phyloP scores from a whole-genome alignment of 1,140 invertebrate species.

The Sycobia sp. region DNA sequence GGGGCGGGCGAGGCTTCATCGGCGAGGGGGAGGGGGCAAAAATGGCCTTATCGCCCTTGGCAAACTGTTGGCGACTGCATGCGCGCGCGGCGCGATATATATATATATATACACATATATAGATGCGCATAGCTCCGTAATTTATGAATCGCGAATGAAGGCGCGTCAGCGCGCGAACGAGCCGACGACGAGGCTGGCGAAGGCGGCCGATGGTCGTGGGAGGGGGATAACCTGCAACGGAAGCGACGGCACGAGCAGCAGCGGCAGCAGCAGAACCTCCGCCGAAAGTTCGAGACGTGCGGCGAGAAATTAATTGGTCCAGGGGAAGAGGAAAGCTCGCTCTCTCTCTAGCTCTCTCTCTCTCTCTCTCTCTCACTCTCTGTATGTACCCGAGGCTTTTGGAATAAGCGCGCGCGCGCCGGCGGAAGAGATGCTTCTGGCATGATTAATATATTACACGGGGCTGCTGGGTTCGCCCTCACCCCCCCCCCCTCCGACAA shows the following conservation, averaged over 20 bases:
- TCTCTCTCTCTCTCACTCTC: too few relatives aligned
- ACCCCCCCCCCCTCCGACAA: too few relatives aligned
- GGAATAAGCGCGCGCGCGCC: too few relatives aligned
- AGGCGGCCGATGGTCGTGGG: too few relatives aligned
- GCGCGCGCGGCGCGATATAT: too few relatives aligned
- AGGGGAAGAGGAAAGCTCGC: background rate
- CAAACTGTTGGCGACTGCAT: background rate
- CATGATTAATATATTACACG: constrained; percentile 28
- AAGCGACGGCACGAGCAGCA: background rate
- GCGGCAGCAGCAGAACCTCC: background rate
- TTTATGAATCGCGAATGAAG: constrained; percentile 30
- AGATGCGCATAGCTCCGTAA: constrained; percentile 8
- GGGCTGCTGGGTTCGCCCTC: too few relatives aligned
- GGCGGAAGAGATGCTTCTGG: constrained; percentile 24
- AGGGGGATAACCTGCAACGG: background rate
- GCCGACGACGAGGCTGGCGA: too few relatives aligned
- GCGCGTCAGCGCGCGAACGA: constrained; percentile 5
- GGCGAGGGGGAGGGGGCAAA: background rate
- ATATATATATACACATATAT: too few relatives aligned
- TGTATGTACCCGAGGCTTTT: too few relatives aligned
- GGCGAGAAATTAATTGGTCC: constrained; percentile 25
- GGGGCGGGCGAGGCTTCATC: too few relatives aligned
- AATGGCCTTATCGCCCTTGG: constrained; percentile 2
- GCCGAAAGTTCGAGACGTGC: constrained; percentile 18
- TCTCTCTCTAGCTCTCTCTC: too few relatives aligned